phyloP scores from a whole-genome alignment of 2,888 invertebrate genomes.

The Monopis laevigella region DNA sequence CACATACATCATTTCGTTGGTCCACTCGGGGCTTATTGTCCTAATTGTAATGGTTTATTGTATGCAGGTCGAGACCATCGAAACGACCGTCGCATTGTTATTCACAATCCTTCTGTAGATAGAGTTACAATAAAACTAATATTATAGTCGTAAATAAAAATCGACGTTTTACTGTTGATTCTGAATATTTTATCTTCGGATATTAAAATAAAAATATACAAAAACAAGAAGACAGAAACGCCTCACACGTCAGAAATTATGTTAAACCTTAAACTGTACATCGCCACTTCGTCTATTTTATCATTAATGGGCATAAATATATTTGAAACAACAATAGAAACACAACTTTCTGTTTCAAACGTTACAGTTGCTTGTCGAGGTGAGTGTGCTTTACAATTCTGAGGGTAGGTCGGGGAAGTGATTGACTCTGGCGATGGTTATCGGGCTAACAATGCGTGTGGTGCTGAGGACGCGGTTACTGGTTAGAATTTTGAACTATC shows the following conservation, averaged over 20 bases:
- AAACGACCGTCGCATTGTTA: no score
- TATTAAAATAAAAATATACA: no score
- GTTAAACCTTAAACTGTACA: constrained; percentile 29
- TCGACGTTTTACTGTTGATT: no score
- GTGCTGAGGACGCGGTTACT: constrained; percentile 30
- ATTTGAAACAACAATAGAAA: constrained; percentile 6
- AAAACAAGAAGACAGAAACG: constrained; percentile 19
- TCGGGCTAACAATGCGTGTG: constrained; percentile 58
- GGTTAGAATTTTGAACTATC: constrained; percentile 32
- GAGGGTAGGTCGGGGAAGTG: constrained; percentile 32
- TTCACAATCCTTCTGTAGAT: no score
- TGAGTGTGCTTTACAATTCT: neutral
- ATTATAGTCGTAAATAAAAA: no score
- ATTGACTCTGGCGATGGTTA: constrained; percentile 52
- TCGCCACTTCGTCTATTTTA: constrained; percentile 29
- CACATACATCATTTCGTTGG: constrained; percentile 4
- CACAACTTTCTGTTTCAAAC: neutral
- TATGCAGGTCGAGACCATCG: constrained; percentile 1
- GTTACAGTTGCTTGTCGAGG: neutral
- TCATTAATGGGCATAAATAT: constrained; percentile 30
- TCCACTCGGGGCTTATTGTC: neutral
- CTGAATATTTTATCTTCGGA: no score
- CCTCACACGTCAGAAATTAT: constrained; percentile 32
- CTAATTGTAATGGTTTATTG: constrained; percentile 9
- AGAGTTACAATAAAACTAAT: no score